Conservation (phyloP, 2,113 vertebrate genomes). For the Gnathonemus longibarbis region DNA sequence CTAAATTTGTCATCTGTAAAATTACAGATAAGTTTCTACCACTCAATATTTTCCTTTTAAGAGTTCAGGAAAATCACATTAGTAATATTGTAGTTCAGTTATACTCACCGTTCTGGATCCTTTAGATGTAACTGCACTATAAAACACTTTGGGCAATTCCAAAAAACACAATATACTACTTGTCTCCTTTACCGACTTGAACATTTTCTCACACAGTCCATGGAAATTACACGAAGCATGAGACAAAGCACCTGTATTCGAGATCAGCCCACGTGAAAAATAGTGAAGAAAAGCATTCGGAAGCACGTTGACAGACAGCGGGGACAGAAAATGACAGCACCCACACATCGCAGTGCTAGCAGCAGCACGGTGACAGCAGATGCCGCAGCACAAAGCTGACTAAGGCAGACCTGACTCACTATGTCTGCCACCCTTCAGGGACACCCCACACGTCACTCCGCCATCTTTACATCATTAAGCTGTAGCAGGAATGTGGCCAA, state of each 20-base stretch:
- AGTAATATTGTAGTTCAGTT: neutral
- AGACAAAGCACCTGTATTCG: neutral
- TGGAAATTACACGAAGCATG: neutral
- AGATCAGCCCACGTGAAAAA: slow-evolving; percentile 14
- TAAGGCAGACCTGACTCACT: slow-evolving; percentile 18
- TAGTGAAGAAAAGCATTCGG: slow-evolving; percentile 24
- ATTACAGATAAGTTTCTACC: neutral
- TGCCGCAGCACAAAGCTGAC: slow-evolving; percentile 36
- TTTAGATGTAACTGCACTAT: neutral
- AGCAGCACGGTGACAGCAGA: slow-evolving; percentile 22
- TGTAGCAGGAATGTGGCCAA: slow-evolving; percentile 3
- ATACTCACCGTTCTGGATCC: neutral
- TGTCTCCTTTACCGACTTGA: neutral
- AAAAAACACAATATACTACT: neutral
- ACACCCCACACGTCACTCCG: neutral
- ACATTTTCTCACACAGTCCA: neutral
- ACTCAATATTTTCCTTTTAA: neutral
- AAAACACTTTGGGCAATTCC: neutral
- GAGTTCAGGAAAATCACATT: neutral
- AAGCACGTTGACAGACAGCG: slow-evolving; percentile 32
- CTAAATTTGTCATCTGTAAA: neutral
- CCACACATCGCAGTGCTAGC: slow-evolving; percentile 26
- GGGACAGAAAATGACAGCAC: slow-evolving; percentile 22
- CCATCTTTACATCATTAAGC: slow-evolving; percentile 3
- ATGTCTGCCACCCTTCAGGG: slow-evolving; percentile 21